Evolutionary conservation across 2,888 invertebrate species (phyloP).

Genomic region (Tipula confusa): DNA sequence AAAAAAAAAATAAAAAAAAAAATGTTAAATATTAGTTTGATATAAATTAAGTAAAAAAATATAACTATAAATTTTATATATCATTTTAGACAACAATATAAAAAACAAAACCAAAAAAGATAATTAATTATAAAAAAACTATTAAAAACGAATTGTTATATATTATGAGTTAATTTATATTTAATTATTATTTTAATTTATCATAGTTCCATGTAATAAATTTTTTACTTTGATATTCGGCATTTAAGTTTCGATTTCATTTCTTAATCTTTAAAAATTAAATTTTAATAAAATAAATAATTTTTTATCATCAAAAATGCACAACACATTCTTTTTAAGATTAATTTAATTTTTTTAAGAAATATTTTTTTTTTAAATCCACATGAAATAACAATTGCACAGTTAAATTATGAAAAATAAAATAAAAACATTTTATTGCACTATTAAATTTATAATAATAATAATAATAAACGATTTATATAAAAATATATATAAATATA

Average conservation of each 20-base stretch:
- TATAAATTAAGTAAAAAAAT: constrained; percentile 16
- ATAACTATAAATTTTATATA: constrained; percentile 28
- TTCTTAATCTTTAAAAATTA: background rate
- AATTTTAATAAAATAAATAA: background rate
- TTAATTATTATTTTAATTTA: background rate
- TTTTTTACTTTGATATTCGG: background rate
- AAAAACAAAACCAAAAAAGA: background rate
- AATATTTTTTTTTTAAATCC: background rate
- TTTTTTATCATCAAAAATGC: constrained; percentile 16
- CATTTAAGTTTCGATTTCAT: background rate
- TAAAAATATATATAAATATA: no score
- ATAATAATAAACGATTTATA: background rate
- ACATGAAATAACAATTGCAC: constrained; percentile 30
- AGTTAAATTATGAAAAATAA: constrained; percentile 28
- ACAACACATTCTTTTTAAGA: background rate
- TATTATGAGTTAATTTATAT: background rate
- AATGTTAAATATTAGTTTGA: constrained; percentile 30
- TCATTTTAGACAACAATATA: constrained; percentile 25
- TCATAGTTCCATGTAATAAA: background rate
- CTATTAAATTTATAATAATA: constrained; percentile 10
- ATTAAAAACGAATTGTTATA: background rate
- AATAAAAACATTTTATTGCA: constrained; percentile 21
- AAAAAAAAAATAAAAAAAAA: constrained; percentile 27
- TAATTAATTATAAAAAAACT: background rate
- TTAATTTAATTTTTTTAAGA: background rate